These are phyloP conservation scores for Erynnis tages DNA, from an alignment of 2,888 invertebrate species.

Conservation along the genomic window DNA sequence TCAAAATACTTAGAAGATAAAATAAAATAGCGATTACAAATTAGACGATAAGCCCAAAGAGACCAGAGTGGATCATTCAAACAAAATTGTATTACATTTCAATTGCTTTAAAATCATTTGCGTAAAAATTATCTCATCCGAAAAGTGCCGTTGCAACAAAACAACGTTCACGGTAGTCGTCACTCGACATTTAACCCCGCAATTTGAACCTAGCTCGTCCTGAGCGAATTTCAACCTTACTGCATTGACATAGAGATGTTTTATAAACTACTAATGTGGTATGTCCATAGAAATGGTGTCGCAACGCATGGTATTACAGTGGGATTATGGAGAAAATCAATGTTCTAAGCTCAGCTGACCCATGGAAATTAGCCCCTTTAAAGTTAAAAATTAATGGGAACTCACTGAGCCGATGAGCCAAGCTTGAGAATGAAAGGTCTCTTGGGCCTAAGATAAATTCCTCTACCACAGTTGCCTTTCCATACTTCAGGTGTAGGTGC, in stretches of 20 bases:
- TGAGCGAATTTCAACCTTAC: background rate
- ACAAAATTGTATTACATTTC: too few species aligned
- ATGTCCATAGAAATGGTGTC: background rate
- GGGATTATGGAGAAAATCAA: constrained; percentile 13
- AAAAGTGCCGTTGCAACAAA: constrained; percentile 30
- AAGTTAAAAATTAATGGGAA: constrained; percentile 4
- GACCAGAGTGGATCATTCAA: too few species aligned
- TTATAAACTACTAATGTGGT: background rate
- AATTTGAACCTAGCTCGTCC: constrained; percentile 25
- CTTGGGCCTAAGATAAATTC: too few species aligned
- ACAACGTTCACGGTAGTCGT: constrained; percentile 31
- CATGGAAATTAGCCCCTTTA: constrained; percentile 4
- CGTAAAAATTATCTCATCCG: constrained; percentile 28
- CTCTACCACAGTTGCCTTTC: too few species aligned
- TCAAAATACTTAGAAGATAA: too few species aligned
- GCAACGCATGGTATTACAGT: background rate
- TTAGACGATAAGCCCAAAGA: too few species aligned
- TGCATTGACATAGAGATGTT: background rate
- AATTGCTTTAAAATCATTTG: background rate
- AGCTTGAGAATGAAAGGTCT: too few species aligned
- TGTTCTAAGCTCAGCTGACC: constrained; percentile 15
- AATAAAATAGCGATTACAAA: too few species aligned
- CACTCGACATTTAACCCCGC: constrained; percentile 44
- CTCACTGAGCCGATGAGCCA: background rate
- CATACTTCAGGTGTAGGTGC: too few species aligned